These are phyloP conservation scores for Ceratitis capitata DNA, from an alignment of 1,140 invertebrate species.

Conservation along the genomic window DNA sequence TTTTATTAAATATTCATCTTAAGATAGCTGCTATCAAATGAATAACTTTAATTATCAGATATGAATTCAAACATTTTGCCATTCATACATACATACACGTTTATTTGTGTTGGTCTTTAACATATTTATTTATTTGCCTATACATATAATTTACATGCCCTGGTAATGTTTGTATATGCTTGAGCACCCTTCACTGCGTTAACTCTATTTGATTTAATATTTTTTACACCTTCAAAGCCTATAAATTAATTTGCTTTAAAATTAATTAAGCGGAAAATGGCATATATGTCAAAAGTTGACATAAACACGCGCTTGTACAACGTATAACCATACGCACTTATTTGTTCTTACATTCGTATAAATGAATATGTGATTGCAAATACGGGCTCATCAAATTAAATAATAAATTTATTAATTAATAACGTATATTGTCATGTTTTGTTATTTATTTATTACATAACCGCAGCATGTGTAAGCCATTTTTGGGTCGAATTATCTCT, in stretches of 20 bases:
- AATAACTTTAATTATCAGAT: neutral
- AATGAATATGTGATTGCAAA: neutral
- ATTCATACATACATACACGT: neutral
- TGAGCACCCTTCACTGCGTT: neutral
- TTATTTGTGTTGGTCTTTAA: neutral
- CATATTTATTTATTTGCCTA: too few species aligned
- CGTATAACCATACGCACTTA: neutral
- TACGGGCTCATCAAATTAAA: neutral
- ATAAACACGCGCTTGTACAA: neutral
- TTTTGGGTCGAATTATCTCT: too few species aligned
- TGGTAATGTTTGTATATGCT: neutral
- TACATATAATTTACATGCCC: neutral
- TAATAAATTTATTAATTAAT: conserved; percentile 17
- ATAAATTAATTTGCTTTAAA: neutral
- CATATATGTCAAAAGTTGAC: neutral
- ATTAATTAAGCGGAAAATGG: neutral
- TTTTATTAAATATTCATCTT: neutral
- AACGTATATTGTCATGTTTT: neutral
- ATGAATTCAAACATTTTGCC: neutral
- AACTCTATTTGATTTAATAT: neutral
- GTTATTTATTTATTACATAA: too few species aligned
- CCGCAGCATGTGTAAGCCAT: too few species aligned
- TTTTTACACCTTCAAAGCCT: neutral
- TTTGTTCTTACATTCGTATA: neutral
- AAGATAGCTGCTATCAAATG: neutral